Conservation (phyloP, 2,888 invertebrate genomes). For the Corythucha ciliata region DNA sequence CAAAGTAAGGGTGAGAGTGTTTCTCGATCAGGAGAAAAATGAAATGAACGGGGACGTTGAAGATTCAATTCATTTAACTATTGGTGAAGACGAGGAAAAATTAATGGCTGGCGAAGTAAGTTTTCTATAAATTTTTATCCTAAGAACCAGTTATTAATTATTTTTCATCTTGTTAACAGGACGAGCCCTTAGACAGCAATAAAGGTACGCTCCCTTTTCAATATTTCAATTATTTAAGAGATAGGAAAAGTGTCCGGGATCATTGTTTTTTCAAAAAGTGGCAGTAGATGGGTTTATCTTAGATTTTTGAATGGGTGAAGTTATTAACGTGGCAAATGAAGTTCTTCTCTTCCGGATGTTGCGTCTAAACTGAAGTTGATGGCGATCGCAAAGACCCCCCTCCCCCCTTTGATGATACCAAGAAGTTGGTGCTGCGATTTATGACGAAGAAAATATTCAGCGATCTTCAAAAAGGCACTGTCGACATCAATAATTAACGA, state of each 20-base stretch:
- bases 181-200: conserved; percentile 50
- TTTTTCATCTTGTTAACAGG: conserved; percentile 43
- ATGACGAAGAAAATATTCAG: too few relatives aligned
- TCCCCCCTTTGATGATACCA: too few relatives aligned
- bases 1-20: not conserved
- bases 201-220: conserved; percentile 39
- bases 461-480: too few relatives aligned
- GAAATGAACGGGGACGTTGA: conserved; percentile 55
- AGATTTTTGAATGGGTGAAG: not conserved
- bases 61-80: conserved; percentile 68
- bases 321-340: not conserved
- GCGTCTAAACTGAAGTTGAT: too few relatives aligned
- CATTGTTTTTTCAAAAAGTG: too few relatives aligned
- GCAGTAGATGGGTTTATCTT: conserved; percentile 19
- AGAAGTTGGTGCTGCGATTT: too few relatives aligned
- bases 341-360: too few relatives aligned
- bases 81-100: conserved; percentile 69
- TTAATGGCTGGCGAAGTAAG: conserved; percentile 67
- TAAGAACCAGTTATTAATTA: not conserved
- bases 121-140: conserved; percentile 33
- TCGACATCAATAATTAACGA: too few relatives aligned
- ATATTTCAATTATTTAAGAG: conserved; percentile 1
- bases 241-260: not conserved
- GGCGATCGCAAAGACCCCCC: too few relatives aligned
- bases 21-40: conserved; percentile 17